Base-by-base conservation (phyloP, 2,888 invertebrate genomes). In the Willowsia nigromaculata region DNA sequence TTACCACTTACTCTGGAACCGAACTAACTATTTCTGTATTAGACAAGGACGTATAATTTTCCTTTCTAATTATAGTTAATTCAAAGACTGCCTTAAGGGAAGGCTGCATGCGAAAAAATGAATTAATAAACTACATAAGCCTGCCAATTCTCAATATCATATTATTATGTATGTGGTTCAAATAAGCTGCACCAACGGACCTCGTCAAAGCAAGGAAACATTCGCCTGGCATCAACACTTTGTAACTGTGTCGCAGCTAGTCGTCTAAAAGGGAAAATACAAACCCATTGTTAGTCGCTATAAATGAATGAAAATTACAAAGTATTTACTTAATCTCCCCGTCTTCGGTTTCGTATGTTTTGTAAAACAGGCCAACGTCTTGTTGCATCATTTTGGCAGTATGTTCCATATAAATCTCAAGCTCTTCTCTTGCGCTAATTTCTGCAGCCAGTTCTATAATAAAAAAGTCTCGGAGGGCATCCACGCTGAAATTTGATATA, bases 191-290 rank as follows among this genome's bases (percentile, higher is more conserved):
- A n/a, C n/a, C n/a, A n/a, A n/a, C n/a, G n/a, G 37, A 85, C 84
- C 89, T 90, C 88, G 40, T 88, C 90, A 84, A 87, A 87, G 18
- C 90, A 90, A 3, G 90, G 85, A 65, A 90, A 85, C 85, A 90
- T 65, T 59, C 65, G 9, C 7, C 91, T 11, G 0, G 88, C 88
- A 37, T 87, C 76, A 3, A 89, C 82, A 25, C 56, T n/a, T 50
- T 90, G 86, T 68, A 90, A 85, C 33, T 90, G 89, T 5, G 91
- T 91, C 25, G 87, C 89, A 13, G 91, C 91, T 47, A 86, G 9
- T 3, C 71, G 85, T 37, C 90, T 91, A 33, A 13, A 40, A 33
- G 25, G 59, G 27, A 27, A 27, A 27, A 59, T 3, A 56, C 22
- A 56, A 59, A 15, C 9, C 11, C 11, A 27, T 11, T 6, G 2